Evolutionary conservation across 2,113 vertebrate genomes (phyloP).

Genomic region (Rhombomys opimus): DNA sequence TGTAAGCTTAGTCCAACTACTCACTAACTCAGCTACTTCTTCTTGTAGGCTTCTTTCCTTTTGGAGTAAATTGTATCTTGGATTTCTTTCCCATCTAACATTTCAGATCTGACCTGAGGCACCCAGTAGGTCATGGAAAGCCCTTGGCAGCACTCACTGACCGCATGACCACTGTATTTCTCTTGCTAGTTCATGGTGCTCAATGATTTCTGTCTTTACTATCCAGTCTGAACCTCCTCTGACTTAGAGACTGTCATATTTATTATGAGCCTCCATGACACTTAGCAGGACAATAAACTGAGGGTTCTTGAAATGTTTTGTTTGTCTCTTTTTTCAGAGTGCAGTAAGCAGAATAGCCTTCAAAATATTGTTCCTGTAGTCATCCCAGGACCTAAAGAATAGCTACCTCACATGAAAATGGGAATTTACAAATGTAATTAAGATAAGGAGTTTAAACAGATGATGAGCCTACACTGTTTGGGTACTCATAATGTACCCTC

Average conservation of each 20-base stretch:
- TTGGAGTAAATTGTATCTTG: background rate
- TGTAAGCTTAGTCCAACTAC: background rate
- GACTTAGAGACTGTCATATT: background rate
- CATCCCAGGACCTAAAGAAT: background rate
- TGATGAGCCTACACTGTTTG: background rate
- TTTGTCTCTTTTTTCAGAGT: background rate
- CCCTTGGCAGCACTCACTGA: background rate
- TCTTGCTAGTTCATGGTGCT: background rate
- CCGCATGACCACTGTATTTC: accelerated
- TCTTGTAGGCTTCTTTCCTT: background rate
- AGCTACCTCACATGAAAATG: background rate
- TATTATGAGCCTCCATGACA: background rate
- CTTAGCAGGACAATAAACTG: background rate
- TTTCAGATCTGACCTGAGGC: background rate
- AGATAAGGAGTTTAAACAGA: background rate
- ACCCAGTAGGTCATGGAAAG: background rate
- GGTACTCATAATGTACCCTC: background rate
- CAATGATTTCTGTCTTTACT: background rate
- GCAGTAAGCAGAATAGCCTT: background rate
- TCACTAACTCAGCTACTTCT: background rate
- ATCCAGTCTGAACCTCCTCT: background rate
- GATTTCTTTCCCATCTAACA: background rate
- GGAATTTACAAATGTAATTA: background rate
- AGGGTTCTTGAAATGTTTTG: background rate
- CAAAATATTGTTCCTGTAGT: background rate